Evolutionary conservation across 2,797 vertebrate genomes (phyloP), one percentile per base, ranked within the genome.

Genomic region (Sebastes matsubarae): DNA sequence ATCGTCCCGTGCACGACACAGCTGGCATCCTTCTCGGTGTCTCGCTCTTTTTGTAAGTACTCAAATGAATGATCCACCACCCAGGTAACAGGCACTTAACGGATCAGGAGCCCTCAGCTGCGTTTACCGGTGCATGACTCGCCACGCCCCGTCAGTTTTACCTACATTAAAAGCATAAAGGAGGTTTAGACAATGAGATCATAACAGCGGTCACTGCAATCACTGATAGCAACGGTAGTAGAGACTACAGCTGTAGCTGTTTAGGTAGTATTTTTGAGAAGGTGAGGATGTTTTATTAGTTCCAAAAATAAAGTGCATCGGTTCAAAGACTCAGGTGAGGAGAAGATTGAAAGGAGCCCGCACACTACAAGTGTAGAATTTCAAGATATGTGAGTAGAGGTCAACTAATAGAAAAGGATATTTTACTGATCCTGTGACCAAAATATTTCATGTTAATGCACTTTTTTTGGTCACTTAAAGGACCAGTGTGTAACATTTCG

Each of bases 51-150:
- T 58, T 58, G 57, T 25, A 46, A 82, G 79, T 70, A 55, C 74
- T 68, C 14, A 69, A 75, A 64, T 75, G 79, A 90, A 85, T 46
- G 77, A 70, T 70, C 80, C 75, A 34, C 54, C 82, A 67, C 81
- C 68, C 84, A 85, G 73, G 84, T 87, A 85, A 87, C 77, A 78
- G 89, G 29, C 81, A 73, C 70, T 81, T 88, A 77, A 81, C 79
- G 77, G 74, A 54, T 65, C 4, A 64, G 75, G 81, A 79, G 29
- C 64, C 76, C 69, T 76, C 75, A 84, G 80, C 88, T 87, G 87
- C 5, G 42, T 77, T 81, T 75, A 79, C 66, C 14, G 50, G 73
- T 82, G 85, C 84, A 30, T 81, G 85, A 86, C 81, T 61, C 34
- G 14, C 83, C 79, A 65, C 50, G 11, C 85, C 77, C 87, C 38